Conservation (phyloP, 1,140 invertebrate species). For the Adelges cooleyi region DNA sequence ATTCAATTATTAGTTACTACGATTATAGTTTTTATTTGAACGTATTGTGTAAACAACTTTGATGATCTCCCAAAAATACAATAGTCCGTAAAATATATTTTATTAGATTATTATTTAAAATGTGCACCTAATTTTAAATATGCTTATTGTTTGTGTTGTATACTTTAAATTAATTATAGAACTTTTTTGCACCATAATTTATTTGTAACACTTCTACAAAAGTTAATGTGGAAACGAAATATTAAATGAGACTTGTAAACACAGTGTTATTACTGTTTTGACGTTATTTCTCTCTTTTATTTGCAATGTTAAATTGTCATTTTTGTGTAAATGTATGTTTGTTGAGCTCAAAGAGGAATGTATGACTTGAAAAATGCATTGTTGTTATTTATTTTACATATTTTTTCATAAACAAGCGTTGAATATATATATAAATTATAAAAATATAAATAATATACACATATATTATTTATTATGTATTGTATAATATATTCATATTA, state of each 20-base stretch:
- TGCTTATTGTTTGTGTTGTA: no score
- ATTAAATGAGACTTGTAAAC: no score
- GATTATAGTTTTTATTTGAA: not conserved
- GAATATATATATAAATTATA: no score
- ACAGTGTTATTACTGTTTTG: not conserved
- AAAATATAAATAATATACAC: no score
- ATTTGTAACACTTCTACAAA: no score
- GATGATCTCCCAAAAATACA: slow-evolving; percentile 8
- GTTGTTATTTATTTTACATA: slow-evolving; percentile 27
- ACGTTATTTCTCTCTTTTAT: not conserved
- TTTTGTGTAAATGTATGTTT: slow-evolving; percentile 2
- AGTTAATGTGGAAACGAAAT: no score
- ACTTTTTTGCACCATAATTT: no score
- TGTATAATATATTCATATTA: not conserved
- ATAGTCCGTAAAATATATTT: not conserved
- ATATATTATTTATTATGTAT: slow-evolving; percentile 8
- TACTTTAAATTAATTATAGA: no score
- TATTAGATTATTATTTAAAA: no score
- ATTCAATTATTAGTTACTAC: not conserved
- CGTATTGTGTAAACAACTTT: not conserved
- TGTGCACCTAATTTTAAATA: no score
- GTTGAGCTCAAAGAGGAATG: slow-evolving; percentile 17
- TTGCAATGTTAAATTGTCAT: not conserved
- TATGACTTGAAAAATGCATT: slow-evolving; percentile 4
- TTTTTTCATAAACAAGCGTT: no score